Base-by-base conservation (phyloP, 2,888 invertebrate species). In the Eupithecia exiguata region DNA sequence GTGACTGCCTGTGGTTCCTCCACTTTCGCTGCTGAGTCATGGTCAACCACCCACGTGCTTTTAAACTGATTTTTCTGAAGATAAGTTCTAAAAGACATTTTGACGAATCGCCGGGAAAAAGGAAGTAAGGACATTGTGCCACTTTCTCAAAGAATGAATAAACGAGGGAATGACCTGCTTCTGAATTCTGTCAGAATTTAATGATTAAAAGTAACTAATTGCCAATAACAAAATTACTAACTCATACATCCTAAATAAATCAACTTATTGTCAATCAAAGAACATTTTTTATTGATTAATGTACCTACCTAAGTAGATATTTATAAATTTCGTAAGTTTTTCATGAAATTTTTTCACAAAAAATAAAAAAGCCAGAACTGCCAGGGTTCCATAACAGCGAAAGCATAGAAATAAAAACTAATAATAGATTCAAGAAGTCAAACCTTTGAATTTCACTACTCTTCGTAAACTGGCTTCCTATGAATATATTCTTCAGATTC, bases 21-120 rank as follows among this genome's bases (percentile, higher is more conserved):
- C 65, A 73, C 73, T 73, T 73, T 73, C 73, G 46, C 73, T 73
- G 67, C 6, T 16, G 38, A 25, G 35, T 70, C 70, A 66, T 46
- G 66, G 72, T 66, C 66, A 66, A 35, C n/a, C 36, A 65, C 65
- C 65, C 65, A 65, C 65, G 65, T 65, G 65, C 35, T 62, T 58
- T 14, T 25, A 58, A 21, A 58, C 4, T 5, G 58, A 58, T 58
- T 25, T 53, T 14, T 58, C 58, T 58, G 12, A 58, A 58, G 58
- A 58, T 58, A 58, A 58, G 25, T 25, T 21, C 9, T 58, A 21
- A 9, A 58, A 12, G 21, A 14, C 58, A 1, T 14, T 58, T 58
- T 25, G 58, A 58, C 12, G 58, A 12, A 58, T 25, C 5, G 21
- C 25, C 58, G 25, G 62, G 62, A 35, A 62, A 62, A 62, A 62